phyloP scores from a whole-genome alignment of 1,140 invertebrate genomes.

The Mya arenaria region DNA sequence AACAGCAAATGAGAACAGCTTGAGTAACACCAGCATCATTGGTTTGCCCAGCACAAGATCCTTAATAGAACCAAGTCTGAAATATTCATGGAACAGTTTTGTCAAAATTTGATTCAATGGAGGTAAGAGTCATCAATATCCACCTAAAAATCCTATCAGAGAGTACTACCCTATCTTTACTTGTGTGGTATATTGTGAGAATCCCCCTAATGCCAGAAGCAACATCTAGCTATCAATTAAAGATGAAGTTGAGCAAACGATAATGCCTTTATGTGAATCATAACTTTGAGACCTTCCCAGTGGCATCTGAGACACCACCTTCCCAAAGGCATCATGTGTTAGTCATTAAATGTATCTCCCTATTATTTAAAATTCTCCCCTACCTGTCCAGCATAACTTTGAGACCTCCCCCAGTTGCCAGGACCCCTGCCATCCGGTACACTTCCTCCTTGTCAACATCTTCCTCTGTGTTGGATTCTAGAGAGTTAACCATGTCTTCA shows the following conservation, averaged over 20 bases:
- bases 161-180: too few relatives aligned
- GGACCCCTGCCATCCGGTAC: conserved; percentile 90
- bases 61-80: conserved; percentile 86
- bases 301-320: too few relatives aligned
- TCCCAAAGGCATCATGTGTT: too few relatives aligned
- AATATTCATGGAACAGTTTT: conserved; percentile 35
- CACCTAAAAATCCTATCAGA: too few relatives aligned
- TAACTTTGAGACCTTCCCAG: too few relatives aligned
- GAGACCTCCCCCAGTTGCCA: conserved; percentile 93
- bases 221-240: too few relatives aligned
- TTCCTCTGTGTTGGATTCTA: conserved; percentile 92
- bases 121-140: too few relatives aligned
- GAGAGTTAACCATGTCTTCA: conserved; percentile 98
- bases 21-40: conserved; percentile 91
- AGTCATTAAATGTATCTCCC: neutral
- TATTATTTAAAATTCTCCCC: neutral
- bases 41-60: conserved; percentile 88
- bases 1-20: conserved; percentile 91
- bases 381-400: conserved; percentile 84
- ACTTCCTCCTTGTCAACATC: conserved; percentile 97
- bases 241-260: too few relatives aligned
- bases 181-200: too few relatives aligned
- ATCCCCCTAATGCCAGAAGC: too few relatives aligned
- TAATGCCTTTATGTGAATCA: too few relatives aligned
- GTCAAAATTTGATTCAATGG: too few relatives aligned